Evolutionary conservation across 2,888 invertebrate species (phyloP), one percentile per base, ranked within the genome.

Genomic region (Pycnomerus fuliginosus): DNA sequence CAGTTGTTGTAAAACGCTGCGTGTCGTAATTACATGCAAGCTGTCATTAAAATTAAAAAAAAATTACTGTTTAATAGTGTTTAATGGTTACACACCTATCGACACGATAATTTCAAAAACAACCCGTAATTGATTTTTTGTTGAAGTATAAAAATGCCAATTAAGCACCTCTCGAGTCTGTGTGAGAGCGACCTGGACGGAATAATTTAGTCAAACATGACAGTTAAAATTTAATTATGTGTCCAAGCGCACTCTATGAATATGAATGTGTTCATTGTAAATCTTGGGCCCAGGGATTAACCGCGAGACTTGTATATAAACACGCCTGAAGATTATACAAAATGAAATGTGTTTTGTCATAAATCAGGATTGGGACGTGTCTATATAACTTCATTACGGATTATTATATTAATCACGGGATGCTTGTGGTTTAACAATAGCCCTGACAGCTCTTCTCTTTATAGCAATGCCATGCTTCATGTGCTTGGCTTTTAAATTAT

Each of bases 301-400:
- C 53, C 43, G 55, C 54, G 60, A 57, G 52, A 53, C 54, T 60
- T 59, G 59, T 61, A 58, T 53, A 60, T 55, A 61, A 43, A 61
- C 63, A 60, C 55, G 52, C 50, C 55, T 53, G 52, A 59, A 63
- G 66, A 64, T 65, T 66, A 65, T 62, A 61, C 58, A 53, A 60
- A 62, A 64, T 61, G 61, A 64, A 65, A 64, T 65, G 61, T 63
- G 63, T 68, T 68, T 65, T 67, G 63, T 68, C 66, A 68, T 70
- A 69, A 69, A 69, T 70, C 68, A 68, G 67, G 66, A 65, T 67
- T 67, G 65, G 63, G 57, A 65, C 66, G 66, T 67, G 68, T 66
- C 65, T 64, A 61, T 69, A 70, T 70, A 69, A 71, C 71, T 72
- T 72, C 71, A 72, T 72, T 72, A 72, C 62, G 65, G 69, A 68